Evolutionary conservation across 2,888 invertebrate genomes (phyloP), one percentile per base, ranked within the genome.

Genomic region (Zygogramma bicolorata): DNA sequence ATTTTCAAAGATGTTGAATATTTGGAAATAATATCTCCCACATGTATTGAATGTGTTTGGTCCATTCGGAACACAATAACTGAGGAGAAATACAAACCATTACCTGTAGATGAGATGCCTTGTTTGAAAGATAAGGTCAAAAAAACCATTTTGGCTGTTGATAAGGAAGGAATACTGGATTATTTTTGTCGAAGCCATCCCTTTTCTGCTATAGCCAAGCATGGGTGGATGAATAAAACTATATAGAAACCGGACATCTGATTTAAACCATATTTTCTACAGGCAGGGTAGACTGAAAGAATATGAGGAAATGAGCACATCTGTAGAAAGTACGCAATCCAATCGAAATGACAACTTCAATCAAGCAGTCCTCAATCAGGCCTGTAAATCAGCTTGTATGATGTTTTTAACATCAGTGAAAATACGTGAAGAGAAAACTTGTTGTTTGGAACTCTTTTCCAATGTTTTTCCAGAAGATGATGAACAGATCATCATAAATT

Each of bases 151-250:
- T 10, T 40, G 10, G 40, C 8, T 40, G 40, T 40, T 40, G 40
- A 40, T 40, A 40, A 40, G 40, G 40, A 40, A 40, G 40, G 40
- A 7, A 40, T 13, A 40, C 40, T 40, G 6, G 13, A 40, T 27
- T n/a, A 13, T 57, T 53, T 53, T 53, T 53, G 53, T 53, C 53
- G 18, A 53, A 53, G 25, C 25, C 53, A 18, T 53, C 10, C 53
- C 53, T 18, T 18, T 53, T 53, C 53, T 53, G 53, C 53, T 53
- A 6, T 53, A 53, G 10, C 53, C 53, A 53, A 57, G 8, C 57
- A 20, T 27, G 25, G 22, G 27, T 25, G n/a, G 4, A 13, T 40
- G 2, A n/a, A n/a, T n/a, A n/a, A n/a, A n/a, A n/a, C 40, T 40
- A 6, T 13, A 40, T 3, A 13, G 5, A 10, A 6, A 40, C 40